Conservation (phyloP, 2,113 vertebrate genomes). For the Shinisaurus crocodilurus region DNA sequence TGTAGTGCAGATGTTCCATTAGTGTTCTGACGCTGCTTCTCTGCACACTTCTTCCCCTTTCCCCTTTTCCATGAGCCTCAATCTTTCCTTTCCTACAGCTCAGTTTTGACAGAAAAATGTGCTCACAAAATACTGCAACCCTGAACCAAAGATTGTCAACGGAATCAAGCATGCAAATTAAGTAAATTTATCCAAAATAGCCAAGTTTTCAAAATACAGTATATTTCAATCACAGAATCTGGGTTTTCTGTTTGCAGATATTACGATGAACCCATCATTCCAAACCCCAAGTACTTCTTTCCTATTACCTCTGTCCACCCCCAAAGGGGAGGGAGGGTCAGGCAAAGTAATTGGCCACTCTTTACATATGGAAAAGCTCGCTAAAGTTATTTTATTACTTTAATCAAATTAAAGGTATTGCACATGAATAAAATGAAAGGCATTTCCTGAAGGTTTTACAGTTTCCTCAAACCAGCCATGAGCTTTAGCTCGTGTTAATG, state of each 20-base stretch:
- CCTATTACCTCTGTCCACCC: neutral
- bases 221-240: neutral
- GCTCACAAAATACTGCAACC: neutral
- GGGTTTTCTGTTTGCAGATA: neutral
- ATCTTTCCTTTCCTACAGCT: neutral
- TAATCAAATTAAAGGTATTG: constrained; percentile 40
- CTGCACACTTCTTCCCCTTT: neutral
- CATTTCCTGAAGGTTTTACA: constrained; percentile 36
- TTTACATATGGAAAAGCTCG: constrained; percentile 21
- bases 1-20: neutral
- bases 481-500: constrained; percentile 15
- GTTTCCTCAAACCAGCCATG: constrained; percentile 27
- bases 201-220: neutral
- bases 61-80: neutral
- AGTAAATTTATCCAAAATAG: neutral
- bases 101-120: neutral
- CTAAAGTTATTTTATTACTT: constrained; percentile 23
- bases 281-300: neutral
- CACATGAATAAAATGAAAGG: constrained; percentile 35
- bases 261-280: neutral
- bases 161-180: neutral
- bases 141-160: neutral
- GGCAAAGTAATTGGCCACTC: constrained; percentile 13
- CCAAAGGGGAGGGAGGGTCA: neutral
- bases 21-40: neutral